A percentile compares a stretch with the other conserved stretches of the same genome.
These are phyloP conservation scores for Lates calcarifer DNA, from an alignment of 2,113 vertebrate genomes.

Conservation along the genomic window DNA sequence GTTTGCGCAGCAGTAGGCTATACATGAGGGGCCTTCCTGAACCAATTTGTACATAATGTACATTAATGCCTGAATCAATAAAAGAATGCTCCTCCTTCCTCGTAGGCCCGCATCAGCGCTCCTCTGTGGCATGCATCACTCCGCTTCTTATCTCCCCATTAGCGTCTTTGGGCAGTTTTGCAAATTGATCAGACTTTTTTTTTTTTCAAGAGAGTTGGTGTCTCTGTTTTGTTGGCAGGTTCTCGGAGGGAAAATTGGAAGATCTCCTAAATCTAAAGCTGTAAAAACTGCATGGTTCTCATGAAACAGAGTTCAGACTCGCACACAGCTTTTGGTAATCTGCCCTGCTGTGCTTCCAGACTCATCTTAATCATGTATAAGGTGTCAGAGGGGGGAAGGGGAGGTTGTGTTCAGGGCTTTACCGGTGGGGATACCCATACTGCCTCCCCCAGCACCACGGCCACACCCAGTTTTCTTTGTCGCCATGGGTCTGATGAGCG, in stretches of 20 bases:
- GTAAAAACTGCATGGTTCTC: constrained; percentile 38
- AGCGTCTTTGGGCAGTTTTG: constrained; percentile 31
- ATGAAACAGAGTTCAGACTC: constrained; percentile 35
- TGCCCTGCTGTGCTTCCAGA: constrained; percentile 42
- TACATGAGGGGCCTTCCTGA: constrained; percentile 48
- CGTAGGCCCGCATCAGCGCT: constrained; percentile 24
- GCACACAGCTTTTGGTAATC: constrained; percentile 44
- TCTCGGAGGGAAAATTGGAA: constrained; percentile 15
- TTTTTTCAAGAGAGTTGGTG: constrained; percentile 10
- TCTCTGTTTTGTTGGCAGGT: constrained; percentile 2
- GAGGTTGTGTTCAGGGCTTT: constrained; percentile 63
- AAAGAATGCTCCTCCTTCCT: constrained; percentile 55
- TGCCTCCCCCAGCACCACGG: constrained; percentile 21
- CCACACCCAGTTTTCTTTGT: constrained; percentile 72
- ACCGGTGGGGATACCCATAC: constrained; percentile 71
- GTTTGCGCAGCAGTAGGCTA: constrained; percentile 56
- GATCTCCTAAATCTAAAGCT: constrained; percentile 42
- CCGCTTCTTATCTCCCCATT: constrained; percentile 45
- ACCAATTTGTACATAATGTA: constrained; percentile 70
- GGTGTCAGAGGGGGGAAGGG: constrained; percentile 48
- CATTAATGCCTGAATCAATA: constrained; percentile 74
- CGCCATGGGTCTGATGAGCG: constrained; percentile 37
- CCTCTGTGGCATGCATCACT: constrained; percentile 40
- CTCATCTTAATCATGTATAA: constrained; percentile 69
- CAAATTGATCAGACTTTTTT: constrained; percentile 20